These are phyloP conservation scores for Fragum whitleyi DNA, from an alignment of 2,888 invertebrate species.

Conservation along the genomic window DNA sequence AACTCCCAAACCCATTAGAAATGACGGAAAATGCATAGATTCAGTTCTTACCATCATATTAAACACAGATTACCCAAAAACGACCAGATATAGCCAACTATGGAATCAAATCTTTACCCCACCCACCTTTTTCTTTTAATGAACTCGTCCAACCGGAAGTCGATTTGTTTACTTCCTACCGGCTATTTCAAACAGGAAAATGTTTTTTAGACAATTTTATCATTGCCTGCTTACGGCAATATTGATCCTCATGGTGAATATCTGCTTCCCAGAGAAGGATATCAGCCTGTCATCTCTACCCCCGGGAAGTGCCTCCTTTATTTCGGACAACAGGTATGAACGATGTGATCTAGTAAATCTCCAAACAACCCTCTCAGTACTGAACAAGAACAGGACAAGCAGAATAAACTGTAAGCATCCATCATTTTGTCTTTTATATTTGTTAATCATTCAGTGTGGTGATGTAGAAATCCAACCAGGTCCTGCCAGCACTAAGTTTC, in stretches of 20 bases:
- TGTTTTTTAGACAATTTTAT: background rate
- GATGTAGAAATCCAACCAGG: slow-evolving; percentile 29
- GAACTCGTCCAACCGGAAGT: slow-evolving; percentile 7
- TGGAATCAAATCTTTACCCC: background rate
- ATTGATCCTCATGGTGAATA: background rate
- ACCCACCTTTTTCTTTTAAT: background rate
- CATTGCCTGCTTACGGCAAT: background rate
- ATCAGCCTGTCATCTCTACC: background rate
- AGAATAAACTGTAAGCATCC: slow-evolving; percentile 7
- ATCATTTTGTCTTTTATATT: background rate
- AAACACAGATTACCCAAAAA: background rate
- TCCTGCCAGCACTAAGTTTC: slow-evolving; percentile 22
- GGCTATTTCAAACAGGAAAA: background rate
- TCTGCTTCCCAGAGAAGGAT: background rate
- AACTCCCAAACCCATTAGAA: background rate
- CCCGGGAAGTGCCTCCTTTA: background rate
- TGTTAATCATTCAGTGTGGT: slow-evolving; percentile 21
- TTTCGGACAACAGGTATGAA: background rate
- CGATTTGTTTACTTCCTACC: background rate
- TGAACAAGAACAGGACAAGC: background rate
- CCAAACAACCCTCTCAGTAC: background rate
- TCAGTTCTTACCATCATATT: background rate
- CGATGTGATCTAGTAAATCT: background rate
- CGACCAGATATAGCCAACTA: too few relatives aligned
- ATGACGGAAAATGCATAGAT: background rate